Percentiles rank a stretch among this genome's conserved stretches.
These are phyloP conservation scores for Calypte anna DNA, from an alignment of 2,113 vertebrate species.

Conservation along the genomic window DNA sequence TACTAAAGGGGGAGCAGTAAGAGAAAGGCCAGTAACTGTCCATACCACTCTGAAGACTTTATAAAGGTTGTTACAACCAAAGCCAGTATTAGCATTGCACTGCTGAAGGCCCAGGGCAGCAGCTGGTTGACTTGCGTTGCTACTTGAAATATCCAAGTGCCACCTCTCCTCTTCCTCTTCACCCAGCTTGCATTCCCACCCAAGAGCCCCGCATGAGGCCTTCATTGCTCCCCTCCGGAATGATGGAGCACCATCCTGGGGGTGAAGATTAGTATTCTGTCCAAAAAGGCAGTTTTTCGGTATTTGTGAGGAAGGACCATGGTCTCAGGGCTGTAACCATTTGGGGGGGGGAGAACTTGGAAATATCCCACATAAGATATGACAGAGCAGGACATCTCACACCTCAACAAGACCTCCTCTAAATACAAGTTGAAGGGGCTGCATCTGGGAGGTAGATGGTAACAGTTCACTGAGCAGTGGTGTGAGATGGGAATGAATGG, in stretches of 20 bases:
- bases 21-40: background rate
- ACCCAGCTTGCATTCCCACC: background rate
- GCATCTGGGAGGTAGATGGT: background rate
- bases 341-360: background rate
- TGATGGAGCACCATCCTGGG: background rate
- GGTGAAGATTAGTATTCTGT: background rate
- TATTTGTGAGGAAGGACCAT: background rate
- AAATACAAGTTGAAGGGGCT: background rate
- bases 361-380: background rate
- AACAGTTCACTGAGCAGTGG: background rate
- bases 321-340: background rate
- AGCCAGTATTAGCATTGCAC: background rate
- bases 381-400: background rate
- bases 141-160: background rate
- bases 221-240: background rate
- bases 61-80: background rate
- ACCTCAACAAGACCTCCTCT: background rate
- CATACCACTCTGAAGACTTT: background rate
- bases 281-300: background rate
- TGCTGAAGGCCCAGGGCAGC: background rate
- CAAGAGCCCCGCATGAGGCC: background rate
- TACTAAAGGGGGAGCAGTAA: background rate
- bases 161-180: background rate
- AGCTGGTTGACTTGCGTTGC: background rate
- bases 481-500: background rate